Evolutionary conservation across 2,888 invertebrate species (phyloP), one percentile per base, ranked within the genome.

Genomic region (Aphidius colemani): DNA sequence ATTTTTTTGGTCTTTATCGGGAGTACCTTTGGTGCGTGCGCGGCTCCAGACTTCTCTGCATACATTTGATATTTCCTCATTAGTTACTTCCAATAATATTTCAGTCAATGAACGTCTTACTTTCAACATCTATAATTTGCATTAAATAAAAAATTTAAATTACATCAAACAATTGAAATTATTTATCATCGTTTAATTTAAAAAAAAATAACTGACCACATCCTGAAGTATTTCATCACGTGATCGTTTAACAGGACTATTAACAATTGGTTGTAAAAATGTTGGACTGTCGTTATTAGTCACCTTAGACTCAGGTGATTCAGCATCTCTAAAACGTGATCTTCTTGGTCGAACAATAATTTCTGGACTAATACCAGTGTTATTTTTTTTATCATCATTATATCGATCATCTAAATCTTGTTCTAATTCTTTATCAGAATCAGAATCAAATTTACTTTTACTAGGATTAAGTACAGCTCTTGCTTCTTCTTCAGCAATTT

Each of bases 31-130:
- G 80, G 85, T 82, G 84, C 88, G 87, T 79, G 89, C 88, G 85
- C 89, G 90, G 86, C 88, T 90, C 84, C 91, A 87, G 81, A 94
- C 92, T 85, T 96, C 95, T 83, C 89, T 88, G 83, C 94, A 93
- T 78, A 96, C 89, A 78, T 86, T 86, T 78, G 88, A 86, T 80
- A 98, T 93, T 86, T 96, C 94, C 83, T 91, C 90, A 83, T 92
- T 93, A 39, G 98, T 98, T 75, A 96, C 96, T 83, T 95, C 95
- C 75, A 98, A 87, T 67, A 98, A 88, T 76, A 98, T 91, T 85
- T 96, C 96, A 43, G 98, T 98, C 84, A 98, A 87, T 72, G 92
- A 90, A 68, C 91, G 88, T 67, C 96, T 89, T 59, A 97, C 94
- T 78, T 90, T 89, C 80, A 93, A 83, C 94, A 96, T 95, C 94